Evolutionary conservation across 1,140 invertebrate species (phyloP).

Genomic region (Neodiprion virginianus): DNA sequence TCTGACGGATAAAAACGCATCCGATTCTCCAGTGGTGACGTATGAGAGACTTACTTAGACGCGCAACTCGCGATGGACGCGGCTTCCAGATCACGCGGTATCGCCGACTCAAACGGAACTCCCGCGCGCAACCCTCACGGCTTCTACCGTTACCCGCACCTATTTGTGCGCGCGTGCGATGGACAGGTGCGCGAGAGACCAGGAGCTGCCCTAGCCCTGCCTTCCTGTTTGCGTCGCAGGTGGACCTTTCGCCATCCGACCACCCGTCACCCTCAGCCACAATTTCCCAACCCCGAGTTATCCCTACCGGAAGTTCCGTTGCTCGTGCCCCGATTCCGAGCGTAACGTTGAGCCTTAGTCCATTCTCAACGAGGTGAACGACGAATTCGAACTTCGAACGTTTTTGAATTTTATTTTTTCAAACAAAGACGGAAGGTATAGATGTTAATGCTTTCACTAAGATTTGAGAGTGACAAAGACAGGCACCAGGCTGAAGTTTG

Average conservation of each 20-base stretch:
- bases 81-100: not conserved
- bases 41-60: no score
- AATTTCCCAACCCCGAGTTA: not conserved
- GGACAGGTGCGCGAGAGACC: not conserved
- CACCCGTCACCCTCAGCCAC: not conserved
- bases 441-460: no score
- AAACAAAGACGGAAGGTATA: no score
- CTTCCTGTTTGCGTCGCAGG: not conserved
- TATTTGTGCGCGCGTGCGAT: constrained; percentile 6
- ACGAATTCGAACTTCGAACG: no score
- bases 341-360: not conserved
- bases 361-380: no score
- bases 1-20: no score
- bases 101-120: not conserved
- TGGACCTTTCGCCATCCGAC: not conserved
- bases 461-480: no score
- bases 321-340: not conserved
- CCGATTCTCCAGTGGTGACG: no score
- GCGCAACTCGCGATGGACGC: no score
- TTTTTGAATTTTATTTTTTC: no score
- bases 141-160: not conserved
- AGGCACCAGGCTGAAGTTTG: no score
- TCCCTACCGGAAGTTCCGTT: constrained; percentile 3
- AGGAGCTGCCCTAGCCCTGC: not conserved
- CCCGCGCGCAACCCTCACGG: not conserved